Base-by-base conservation (phyloP, 2,888 invertebrate species). In the Zaprionus lineosus region DNA sequence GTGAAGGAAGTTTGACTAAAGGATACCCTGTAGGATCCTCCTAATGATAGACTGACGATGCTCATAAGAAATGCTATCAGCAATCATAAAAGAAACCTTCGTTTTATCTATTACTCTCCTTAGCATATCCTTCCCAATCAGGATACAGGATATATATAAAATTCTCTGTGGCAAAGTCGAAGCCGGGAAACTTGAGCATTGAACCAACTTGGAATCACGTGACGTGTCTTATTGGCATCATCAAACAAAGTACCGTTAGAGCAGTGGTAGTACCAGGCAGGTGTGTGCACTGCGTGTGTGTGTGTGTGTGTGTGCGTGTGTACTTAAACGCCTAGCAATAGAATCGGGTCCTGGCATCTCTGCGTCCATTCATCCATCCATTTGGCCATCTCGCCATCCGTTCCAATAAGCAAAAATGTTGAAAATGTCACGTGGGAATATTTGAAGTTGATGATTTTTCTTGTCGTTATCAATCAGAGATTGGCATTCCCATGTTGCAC, bases 161-260 rank as follows among this genome's bases (percentile, higher is more conserved):
- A 31, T 21, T 4, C 21, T 31, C 33, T 44, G 50, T 33, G 21
- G 33, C 44, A 31, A 44, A 39, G 19, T 31, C 12, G 29, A n/a
- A 28, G 36, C 3, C 11, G 15, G 12, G 31, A 34, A 37, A 48
- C 31, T 28, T 33, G 28, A 55, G 51, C 16, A 19, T 18, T 14
- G 34, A 43, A 44, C 7, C 50, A 40, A 53, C 26, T 46, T 1
- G 3, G 59, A 79, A 71, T 75, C 69, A 66, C 56, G 69, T 86
- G 87, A 84, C 87, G 88, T 87, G 87, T 79, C 84, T 86, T 86
- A 88, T 87, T 88, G 78, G 84, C 87, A 75, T 87, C 88, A 81
- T 86, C 76, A 86, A 59, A 34, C 33, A 18, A 61, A 65, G 8
- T 24, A 59, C 41, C 39, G 51, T 33, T 26, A 21, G 28, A 29